Conservation (phyloP, 2,888 invertebrate genomes). For the Clivina fossor region DNA sequence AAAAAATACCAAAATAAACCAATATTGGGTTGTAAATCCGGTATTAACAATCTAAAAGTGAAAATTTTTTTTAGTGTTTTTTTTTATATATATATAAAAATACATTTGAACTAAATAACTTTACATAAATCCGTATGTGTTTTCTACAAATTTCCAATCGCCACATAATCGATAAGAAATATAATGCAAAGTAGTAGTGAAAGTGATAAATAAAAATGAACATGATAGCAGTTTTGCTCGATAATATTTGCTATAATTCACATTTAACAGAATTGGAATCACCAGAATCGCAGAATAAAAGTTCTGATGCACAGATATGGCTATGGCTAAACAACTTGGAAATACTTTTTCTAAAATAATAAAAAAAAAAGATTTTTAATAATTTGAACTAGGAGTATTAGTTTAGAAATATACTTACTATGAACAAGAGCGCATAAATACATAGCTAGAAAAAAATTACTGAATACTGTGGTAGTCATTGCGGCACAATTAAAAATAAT, state of each 20-base stretch:
- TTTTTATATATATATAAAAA: conserved; percentile 11
- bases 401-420: conserved; percentile 48
- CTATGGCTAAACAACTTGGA: conserved; percentile 67
- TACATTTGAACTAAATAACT: conserved; percentile 53
- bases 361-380: conserved; percentile 17
- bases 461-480: conserved; percentile 86
- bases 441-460: conserved; percentile 78
- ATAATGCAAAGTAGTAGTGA: conserved; percentile 56
- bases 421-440: conserved; percentile 71
- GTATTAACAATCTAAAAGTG: conserved; percentile 77
- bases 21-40: conserved; percentile 94
- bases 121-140: conserved; percentile 76
- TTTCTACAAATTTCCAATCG: conserved; percentile 62
- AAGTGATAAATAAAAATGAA: conserved; percentile 35
- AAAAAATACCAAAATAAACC: conserved; percentile 99
- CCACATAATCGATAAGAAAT: conserved; percentile 65
- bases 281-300: conserved; percentile 80
- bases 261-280: conserved; percentile 76
- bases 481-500: conserved; percentile 84
- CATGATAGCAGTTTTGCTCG: conserved; percentile 41
- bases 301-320: conserved; percentile 79
- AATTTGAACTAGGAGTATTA: no score
- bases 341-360: conserved; percentile 58
- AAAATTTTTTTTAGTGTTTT: conserved; percentile 43
- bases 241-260: conserved; percentile 57